Conservation (phyloP, 2,113 vertebrate species). For the Chaenocephalus aceratus region DNA sequence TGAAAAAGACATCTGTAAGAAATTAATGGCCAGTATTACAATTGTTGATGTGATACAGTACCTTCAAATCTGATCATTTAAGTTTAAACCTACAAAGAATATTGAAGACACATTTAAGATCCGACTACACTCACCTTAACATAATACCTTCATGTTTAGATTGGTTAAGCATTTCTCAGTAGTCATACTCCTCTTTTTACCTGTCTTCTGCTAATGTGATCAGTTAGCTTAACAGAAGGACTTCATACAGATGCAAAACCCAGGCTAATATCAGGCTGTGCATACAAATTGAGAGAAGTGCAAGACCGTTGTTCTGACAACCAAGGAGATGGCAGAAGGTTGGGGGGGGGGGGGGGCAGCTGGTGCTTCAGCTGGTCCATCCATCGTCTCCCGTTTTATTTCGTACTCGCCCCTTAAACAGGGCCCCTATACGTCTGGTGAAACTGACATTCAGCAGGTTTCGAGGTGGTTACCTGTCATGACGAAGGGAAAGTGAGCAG, state of each 20-base stretch:
- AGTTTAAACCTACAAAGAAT: not conserved
- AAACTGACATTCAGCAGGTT: slow-evolving; percentile 83
- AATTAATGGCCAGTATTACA: not conserved
- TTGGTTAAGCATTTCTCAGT: not conserved
- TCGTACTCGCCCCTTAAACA: slow-evolving; percentile 27
- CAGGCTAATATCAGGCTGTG: slow-evolving; percentile 7
- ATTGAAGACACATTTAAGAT: not conserved
- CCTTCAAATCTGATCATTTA: not conserved
- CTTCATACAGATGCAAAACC: not conserved
- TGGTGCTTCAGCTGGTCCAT: slow-evolving; percentile 47
- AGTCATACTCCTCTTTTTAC: not conserved
- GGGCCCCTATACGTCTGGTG: slow-evolving; percentile 49
- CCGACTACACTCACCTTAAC: not conserved
- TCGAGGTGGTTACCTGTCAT: slow-evolving; percentile 39
- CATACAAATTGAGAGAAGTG: slow-evolving; percentile 29
- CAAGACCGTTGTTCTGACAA: slow-evolving; percentile 13
- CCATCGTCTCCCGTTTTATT: slow-evolving; percentile 59
- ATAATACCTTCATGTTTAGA: not conserved
- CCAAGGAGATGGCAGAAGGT: slow-evolving; percentile 3
- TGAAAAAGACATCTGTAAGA: not conserved
- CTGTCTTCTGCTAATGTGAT: not conserved
- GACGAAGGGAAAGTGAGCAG: slow-evolving; percentile 57
- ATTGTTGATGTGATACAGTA: not conserved
- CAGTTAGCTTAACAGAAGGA: not conserved
- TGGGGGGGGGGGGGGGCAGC: too few species aligned